These are phyloP conservation scores for Machimus atricapillus DNA, from an alignment of 2,888 invertebrate genomes.

Conservation along the genomic window DNA sequence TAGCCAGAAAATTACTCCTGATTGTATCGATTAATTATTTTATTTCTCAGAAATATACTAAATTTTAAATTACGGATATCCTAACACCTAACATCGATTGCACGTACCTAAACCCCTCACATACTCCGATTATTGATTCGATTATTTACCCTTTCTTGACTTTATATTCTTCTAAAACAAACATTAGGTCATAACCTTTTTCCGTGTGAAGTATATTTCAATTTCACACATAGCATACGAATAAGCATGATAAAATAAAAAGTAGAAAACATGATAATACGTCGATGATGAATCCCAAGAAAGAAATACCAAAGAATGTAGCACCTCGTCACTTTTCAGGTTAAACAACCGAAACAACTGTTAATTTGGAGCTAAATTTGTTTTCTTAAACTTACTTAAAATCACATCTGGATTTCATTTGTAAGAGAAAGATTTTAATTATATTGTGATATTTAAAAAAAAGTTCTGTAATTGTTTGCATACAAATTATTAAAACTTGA, in stretches of 20 bases:
- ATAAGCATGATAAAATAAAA: neutral
- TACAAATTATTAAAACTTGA: too few species aligned
- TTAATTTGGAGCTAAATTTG: neutral
- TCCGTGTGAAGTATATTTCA: neutral
- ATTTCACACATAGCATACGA: neutral
- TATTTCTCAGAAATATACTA: neutral
- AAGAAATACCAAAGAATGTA: neutral
- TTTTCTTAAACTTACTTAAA: neutral
- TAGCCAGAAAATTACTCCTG: neutral
- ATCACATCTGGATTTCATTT: neutral
- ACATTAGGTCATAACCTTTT: neutral
- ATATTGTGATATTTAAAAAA: neutral
- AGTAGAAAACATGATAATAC: neutral
- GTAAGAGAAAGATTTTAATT: neutral
- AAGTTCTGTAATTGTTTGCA: neutral
- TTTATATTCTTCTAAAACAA: neutral
- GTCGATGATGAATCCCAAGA: neutral
- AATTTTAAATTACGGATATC: neutral
- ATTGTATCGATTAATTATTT: neutral
- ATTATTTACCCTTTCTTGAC: neutral
- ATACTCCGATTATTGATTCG: neutral
- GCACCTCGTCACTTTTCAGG: neutral
- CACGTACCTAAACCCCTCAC: neutral
- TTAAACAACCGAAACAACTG: neutral
- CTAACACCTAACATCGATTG: neutral